phyloP scores from a whole-genome alignment of 2,888 invertebrate species.

The Sesia bembeciformis region DNA sequence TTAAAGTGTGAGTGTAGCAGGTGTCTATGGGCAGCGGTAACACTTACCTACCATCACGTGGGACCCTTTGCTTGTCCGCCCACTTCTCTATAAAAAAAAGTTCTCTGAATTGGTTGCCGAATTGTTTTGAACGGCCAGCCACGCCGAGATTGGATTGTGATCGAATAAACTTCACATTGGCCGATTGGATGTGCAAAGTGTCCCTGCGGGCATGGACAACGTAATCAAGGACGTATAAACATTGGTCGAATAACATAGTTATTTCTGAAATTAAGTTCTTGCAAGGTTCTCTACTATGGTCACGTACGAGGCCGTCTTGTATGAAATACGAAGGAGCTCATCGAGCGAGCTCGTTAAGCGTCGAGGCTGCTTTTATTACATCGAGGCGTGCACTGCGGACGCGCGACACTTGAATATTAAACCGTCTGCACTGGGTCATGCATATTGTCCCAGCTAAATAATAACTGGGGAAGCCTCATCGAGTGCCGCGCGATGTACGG shows the following conservation, averaged over 20 bases:
- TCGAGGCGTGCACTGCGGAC: constrained; percentile 54
- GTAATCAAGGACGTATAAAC: not conserved
- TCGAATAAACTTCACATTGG: not conserved
- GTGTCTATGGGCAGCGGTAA: too few relatives aligned
- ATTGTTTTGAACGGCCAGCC: not conserved
- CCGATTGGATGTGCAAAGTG: not conserved
- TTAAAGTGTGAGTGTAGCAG: too few relatives aligned
- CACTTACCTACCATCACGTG: too few relatives aligned
- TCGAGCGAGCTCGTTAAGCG: constrained; percentile 70
- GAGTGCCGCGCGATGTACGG: too few relatives aligned
- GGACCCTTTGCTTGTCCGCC: too few relatives aligned
- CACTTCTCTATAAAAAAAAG: too few relatives aligned
- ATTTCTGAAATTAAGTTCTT: not conserved
- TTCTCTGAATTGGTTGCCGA: not conserved
- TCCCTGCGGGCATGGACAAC: not conserved
- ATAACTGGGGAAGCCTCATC: not conserved
- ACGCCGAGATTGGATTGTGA: not conserved
- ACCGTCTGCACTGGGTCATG: constrained; percentile 57
- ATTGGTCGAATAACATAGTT: not conserved
- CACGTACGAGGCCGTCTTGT: constrained; percentile 65
- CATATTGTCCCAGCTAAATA: constrained; percentile 48
- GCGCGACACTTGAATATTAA: constrained; percentile 68
- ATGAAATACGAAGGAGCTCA: constrained; percentile 71
- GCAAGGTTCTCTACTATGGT: constrained; percentile 28
- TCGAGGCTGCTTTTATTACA: constrained; percentile 71